Conservation (phyloP, 2,888 invertebrate species). For the Heliconius sara region DNA sequence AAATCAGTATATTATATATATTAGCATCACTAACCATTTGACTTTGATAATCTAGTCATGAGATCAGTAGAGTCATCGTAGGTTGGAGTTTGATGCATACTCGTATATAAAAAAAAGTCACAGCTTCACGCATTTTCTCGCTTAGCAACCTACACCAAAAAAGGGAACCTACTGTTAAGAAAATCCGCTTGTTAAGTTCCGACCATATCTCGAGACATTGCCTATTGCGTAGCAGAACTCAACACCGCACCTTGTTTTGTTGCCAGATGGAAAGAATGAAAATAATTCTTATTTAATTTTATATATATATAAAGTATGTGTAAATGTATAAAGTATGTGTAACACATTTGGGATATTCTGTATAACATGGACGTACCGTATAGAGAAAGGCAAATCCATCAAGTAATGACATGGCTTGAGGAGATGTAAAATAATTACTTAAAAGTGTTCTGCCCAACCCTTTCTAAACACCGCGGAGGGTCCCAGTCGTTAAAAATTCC, state of each 20-base stretch:
- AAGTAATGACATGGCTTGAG: slow-evolving; percentile 33
- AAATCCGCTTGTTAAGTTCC: no score
- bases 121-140: no score
- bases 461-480: slow-evolving; percentile 74
- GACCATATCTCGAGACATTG: neutral
- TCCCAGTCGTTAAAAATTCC: slow-evolving; percentile 75
- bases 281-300: no score
- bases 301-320: no score
- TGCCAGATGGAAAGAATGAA: no score
- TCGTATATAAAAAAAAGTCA: no score
- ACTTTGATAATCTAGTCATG: neutral
- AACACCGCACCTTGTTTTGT: neutral
- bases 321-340: no score
- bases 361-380: neutral
- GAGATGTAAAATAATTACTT: slow-evolving; percentile 65
- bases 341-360: neutral
- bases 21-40: neutral
- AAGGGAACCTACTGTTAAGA: no score
- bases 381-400: slow-evolving; percentile 23
- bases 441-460: slow-evolving; percentile 73
- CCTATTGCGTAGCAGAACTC: neutral
- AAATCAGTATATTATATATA: neutral
- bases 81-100: neutral
- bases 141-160: no score
- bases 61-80: neutral